These are phyloP conservation scores for Parus major DNA, from an alignment of 2,113 vertebrate species.

Conservation along the genomic window DNA sequence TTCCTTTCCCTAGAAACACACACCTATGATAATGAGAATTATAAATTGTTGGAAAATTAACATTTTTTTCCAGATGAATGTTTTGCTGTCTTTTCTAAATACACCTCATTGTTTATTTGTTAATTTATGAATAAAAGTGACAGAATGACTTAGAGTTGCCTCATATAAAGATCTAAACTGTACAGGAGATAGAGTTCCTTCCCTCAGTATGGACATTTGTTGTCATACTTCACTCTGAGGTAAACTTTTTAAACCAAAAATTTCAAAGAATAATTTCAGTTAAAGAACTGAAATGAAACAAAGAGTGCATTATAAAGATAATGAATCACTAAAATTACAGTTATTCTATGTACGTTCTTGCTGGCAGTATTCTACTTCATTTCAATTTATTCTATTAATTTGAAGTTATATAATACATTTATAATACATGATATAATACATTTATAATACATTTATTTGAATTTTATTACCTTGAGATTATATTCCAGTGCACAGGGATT, in stretches of 20 bases:
- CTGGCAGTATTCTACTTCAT: neutral
- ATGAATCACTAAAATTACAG: neutral
- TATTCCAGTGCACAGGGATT: neutral
- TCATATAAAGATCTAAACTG: neutral
- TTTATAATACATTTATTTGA: too few species aligned
- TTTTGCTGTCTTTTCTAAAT: neutral
- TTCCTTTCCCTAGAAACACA: neutral
- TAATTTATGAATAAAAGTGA: neutral
- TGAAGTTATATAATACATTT: too few species aligned
- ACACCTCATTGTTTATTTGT: neutral
- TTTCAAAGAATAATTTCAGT: neutral
- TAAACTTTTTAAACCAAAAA: neutral
- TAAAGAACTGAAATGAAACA: neutral
- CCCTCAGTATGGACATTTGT: neutral
- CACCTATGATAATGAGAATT: neutral
- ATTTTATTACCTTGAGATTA: neutral
- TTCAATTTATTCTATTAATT: neutral
- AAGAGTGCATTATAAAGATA: neutral
- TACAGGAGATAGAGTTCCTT: neutral
- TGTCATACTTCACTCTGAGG: neutral
- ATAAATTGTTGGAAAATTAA: neutral
- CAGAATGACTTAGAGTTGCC: neutral
- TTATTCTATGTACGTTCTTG: neutral
- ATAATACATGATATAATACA: too few species aligned
- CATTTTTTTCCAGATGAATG: neutral